Base-by-base conservation (phyloP, 2,797 vertebrate species). In the Mycteria americana region DNA sequence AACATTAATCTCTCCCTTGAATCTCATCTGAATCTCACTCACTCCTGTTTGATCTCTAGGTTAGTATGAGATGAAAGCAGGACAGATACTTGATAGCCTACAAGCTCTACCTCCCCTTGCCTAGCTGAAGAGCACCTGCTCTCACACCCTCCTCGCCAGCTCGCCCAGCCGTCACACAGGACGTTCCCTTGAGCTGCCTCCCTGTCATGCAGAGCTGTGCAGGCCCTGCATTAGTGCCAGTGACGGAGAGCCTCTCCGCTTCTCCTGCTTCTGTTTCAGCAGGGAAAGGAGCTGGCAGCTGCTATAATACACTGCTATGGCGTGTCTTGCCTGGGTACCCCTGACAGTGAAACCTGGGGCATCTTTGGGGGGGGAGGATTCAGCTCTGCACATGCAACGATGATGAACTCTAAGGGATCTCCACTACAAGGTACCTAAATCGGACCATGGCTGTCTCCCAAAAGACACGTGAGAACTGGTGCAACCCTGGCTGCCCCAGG, bases 261-360 rank as follows among this genome's bases (percentile, higher is more conserved):
- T 15, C 35, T 18, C 27, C 13, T 41, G 24, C 54, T 65, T 65
- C 74, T 69, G 6, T 23, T 76, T 41, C 64, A 28, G 12, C 6
- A 7, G 24, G 16, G 19, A 30, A 45, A 73, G 23, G 19, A 73
- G 37, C 18, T 53, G 59, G 53, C 48, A 62, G 85, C 45, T 54
- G 48, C 62, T 59, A 21, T 4, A 10, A 22, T 35, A 23, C 4
- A 3, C 30, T 60, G 46, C 33, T 13, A 0, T 3, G 7, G 5
- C 2, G 0, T 1, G 6, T 41, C 50, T 25, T 53, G 33, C 27
- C 35, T 2, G 2, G 19, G 7, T 31, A 69, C 25, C 37, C 68
- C 9, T 3, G 14, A 3, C 17, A 41, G 30, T 7, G 33, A 62
- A 70, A 27, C 23, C 8, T 5, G 1, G 18, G 13, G 5, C 9